Conservation (phyloP, 2,888 invertebrate genomes). For the Apantesis nais region DNA sequence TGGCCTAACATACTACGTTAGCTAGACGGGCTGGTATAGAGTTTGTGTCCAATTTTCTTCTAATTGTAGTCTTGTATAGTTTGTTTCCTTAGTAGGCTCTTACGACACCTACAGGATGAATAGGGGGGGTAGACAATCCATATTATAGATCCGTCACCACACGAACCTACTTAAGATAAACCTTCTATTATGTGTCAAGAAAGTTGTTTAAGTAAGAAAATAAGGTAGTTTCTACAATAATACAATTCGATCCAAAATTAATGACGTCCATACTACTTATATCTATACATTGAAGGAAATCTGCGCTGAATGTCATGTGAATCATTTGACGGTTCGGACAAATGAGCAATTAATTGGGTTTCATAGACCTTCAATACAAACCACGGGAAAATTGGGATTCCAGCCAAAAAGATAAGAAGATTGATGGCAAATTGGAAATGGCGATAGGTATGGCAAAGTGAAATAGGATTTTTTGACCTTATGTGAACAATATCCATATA, state of each 20-base stretch:
- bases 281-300: not conserved
- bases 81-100: too few species aligned
- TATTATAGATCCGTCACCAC: too few species aligned
- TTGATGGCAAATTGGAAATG: not conserved
- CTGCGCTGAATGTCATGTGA: not conserved
- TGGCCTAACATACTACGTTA: too few species aligned
- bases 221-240: not conserved
- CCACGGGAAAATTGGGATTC: not conserved
- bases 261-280: not conserved
- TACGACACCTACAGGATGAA: too few species aligned
- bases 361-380: not conserved
- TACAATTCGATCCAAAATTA: not conserved
- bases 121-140: too few species aligned
- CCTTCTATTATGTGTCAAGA: too few species aligned
- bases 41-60: too few species aligned
- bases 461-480: not conserved
- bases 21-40: too few species aligned
- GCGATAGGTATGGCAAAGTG: too few species aligned
- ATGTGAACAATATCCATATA: not conserved
- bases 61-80: too few species aligned
- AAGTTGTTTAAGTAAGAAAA: too few species aligned
- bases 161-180: too few species aligned
- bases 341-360: not conserved
- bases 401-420: not conserved
- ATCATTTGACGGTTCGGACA: not conserved